Percentiles rank a stretch among this genome's conserved stretches.
phyloP scores from a whole-genome alignment of 2,888 invertebrate genomes.

The Caprella mutica region DNA sequence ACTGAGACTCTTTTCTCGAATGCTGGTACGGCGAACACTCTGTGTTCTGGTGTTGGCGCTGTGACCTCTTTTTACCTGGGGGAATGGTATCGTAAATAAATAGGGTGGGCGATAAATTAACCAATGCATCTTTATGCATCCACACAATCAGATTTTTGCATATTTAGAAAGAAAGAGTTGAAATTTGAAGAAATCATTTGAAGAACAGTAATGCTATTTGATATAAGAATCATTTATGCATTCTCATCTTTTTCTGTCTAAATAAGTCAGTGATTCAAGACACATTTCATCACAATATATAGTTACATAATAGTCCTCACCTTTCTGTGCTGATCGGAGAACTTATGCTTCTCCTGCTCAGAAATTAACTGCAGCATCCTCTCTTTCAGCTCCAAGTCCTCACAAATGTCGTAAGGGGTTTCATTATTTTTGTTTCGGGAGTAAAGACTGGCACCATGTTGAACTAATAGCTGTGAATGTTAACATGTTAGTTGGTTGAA shows the following conservation, averaged over 20 bases:
- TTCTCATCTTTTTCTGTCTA: too few species aligned
- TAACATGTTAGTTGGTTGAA: too few species aligned
- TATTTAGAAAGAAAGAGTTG: too few species aligned
- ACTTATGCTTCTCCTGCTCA: constrained; percentile 70
- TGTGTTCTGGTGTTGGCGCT: constrained; percentile 58
- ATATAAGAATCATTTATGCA: too few species aligned
- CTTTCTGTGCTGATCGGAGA: constrained; percentile 50
- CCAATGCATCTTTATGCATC: too few species aligned
- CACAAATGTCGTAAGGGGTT: constrained; percentile 93
- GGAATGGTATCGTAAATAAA: too few species aligned
- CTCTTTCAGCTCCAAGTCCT: constrained; percentile 85
- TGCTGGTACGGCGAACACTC: constrained; percentile 81
- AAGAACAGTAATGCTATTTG: too few species aligned
- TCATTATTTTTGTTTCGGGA: constrained; percentile 93
- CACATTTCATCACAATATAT: too few species aligned
- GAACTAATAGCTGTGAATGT: constrained; percentile 85
- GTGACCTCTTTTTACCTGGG: constrained; percentile 54
- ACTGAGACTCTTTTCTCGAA: constrained; percentile 82
- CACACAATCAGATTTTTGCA: too few species aligned
- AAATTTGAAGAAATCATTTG: too few species aligned
- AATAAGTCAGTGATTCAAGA: too few species aligned
- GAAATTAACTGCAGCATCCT: constrained; percentile 75
- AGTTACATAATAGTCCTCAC: constrained; percentile 41
- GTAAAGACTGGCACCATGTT: constrained; percentile 93
- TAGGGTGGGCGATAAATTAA: too few species aligned